phyloP scores from a whole-genome alignment of 2,797 vertebrate genomes.

The Syngnathus acus region DNA sequence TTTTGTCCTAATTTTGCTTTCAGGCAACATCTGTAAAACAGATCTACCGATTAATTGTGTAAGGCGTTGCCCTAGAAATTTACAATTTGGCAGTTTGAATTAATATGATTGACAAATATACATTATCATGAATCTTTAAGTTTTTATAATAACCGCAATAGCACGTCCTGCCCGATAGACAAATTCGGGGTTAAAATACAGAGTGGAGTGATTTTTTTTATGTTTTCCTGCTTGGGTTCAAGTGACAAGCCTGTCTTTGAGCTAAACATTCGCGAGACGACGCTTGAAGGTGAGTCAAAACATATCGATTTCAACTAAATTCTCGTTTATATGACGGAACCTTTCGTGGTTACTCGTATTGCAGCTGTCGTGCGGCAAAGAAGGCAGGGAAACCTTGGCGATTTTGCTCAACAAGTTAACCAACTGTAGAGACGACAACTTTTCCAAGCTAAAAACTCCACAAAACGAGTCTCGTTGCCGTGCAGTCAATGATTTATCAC shows the following conservation, averaged over 20 bases:
- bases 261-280: not conserved
- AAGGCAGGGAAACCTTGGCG: not conserved
- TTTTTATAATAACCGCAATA: too few relatives aligned
- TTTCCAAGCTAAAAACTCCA: not conserved
- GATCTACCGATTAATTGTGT: not conserved
- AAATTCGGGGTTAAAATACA: not conserved
- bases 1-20: not conserved
- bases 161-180: not conserved
- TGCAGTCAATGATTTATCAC: not conserved
- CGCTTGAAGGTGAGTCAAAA: constrained; percentile 21
- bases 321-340: not conserved
- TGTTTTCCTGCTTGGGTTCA: constrained; percentile 19
- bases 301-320: constrained; percentile 1
- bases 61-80: not conserved
- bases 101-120: not conserved
- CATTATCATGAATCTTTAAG: not conserved
- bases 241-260: constrained; percentile 1
- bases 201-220: not conserved
- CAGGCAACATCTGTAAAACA: constrained; percentile 12
- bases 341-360: not conserved
- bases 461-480: not conserved
- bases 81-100: not conserved
- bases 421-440: constrained; percentile 11
- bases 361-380: not conserved
- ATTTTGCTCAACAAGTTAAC: constrained; percentile 30